Conservation (phyloP, 2,113 vertebrate species). For the Ranitomeya imitator region DNA sequence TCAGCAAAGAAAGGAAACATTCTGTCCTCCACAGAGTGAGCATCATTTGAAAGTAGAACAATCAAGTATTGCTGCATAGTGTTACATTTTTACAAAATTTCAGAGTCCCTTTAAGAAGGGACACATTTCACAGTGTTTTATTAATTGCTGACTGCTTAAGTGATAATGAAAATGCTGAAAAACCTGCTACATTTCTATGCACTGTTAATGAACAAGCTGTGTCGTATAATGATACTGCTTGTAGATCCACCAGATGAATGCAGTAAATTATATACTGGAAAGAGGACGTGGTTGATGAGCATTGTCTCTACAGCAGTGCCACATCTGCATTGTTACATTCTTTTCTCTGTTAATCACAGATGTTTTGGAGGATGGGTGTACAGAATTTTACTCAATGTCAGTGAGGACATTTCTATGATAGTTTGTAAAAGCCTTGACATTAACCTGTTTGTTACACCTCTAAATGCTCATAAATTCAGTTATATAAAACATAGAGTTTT, state of each 20-base stretch:
- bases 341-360: constrained; percentile 30
- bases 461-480: too few species aligned
- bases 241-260: constrained; percentile 17
- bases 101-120: background rate
- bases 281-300: background rate
- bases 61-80: background rate
- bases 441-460: background rate
- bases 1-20: background rate
- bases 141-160: constrained; percentile 15
- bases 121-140: constrained; percentile 26
- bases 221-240: constrained; percentile 37
- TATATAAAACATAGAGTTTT: background rate
- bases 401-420: background rate
- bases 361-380: constrained; percentile 25
- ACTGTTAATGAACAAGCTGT: constrained; percentile 32
- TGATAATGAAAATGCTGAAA: constrained; percentile 35
- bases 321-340: constrained; percentile 27
- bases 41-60: background rate
- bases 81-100: background rate
- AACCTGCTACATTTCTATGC: constrained; percentile 21
- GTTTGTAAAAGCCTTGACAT: background rate
- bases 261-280: constrained; percentile 26
- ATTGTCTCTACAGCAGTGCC: constrained; percentile 11
- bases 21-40: background rate
- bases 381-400: background rate